Evolutionary conservation across 2,888 invertebrate species (phyloP).

Genomic region (Tipula helvola): DNA sequence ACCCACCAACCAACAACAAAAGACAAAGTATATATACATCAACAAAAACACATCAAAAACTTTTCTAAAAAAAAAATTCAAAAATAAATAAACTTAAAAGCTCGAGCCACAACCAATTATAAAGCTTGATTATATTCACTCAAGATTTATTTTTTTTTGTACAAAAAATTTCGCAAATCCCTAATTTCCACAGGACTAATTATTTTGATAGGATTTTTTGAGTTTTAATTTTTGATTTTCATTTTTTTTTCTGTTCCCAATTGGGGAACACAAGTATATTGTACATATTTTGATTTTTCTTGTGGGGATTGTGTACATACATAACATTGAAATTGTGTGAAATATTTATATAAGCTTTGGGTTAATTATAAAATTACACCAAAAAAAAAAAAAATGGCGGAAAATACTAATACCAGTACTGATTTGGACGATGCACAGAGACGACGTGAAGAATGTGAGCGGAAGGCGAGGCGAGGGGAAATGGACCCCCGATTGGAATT

Average conservation of each 20-base stretch:
- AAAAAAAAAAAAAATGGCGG: background rate
- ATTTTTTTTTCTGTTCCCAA: background rate
- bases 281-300: background rate
- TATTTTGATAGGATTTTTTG: background rate
- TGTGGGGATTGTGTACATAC: background rate
- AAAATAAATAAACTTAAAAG: background rate
- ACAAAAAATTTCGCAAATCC: background rate
- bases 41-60: background rate
- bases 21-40: background rate
- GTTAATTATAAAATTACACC: background rate
- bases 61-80: background rate
- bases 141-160: background rate
- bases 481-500: constrained; percentile 88
- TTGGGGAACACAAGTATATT: background rate
- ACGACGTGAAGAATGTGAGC: constrained; percentile 82
- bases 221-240: background rate
- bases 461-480: constrained; percentile 78
- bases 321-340: background rate
- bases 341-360: background rate
- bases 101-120: background rate
- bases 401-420: background rate
- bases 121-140: background rate
- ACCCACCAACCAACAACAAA: background rate
- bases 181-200: background rate
- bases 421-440: constrained; percentile 38